These are phyloP conservation scores for Rhyacophila evoluta DNA, from an alignment of 2,888 invertebrate genomes.

Conservation along the genomic window DNA sequence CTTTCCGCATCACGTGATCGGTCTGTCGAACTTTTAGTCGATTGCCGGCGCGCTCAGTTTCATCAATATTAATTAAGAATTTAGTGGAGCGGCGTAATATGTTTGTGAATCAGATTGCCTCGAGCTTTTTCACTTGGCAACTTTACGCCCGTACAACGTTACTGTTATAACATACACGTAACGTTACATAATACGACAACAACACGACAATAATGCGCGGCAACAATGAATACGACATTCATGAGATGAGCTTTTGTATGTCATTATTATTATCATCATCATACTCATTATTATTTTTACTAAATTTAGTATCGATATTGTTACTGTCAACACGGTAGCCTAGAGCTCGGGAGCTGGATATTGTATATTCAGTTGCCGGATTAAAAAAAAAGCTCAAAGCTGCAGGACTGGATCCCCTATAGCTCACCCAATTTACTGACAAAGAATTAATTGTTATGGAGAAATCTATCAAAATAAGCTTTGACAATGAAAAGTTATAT, in stretches of 20 bases:
- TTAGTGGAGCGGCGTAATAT: slow-evolving; percentile 35
- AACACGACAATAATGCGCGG: not conserved
- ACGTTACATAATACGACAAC: not conserved
- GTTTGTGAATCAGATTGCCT: slow-evolving; percentile 38
- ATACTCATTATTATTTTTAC: no score
- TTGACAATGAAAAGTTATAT: no score
- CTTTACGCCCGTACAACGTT: slow-evolving; percentile 5
- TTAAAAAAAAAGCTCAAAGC: no score
- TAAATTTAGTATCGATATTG: no score
- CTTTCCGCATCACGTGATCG: not conserved
- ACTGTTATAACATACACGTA: not conserved
- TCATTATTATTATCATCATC: not conserved
- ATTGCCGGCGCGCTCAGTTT: slow-evolving; percentile 16
- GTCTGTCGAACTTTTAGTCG: not conserved
- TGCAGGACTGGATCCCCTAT: no score
- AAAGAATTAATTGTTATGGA: no score
- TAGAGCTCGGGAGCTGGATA: no score
- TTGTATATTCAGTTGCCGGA: no score
- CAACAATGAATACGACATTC: not conserved
- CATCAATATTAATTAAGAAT: slow-evolving; percentile 47
- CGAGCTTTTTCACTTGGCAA: slow-evolving; percentile 25
- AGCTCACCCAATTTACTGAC: no score
- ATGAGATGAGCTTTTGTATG: not conserved
- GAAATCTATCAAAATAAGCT: no score
- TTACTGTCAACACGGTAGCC: no score